Evolutionary conservation across 2,888 invertebrate species (phyloP).

Genomic region (Didymodactylos carnosus): DNA sequence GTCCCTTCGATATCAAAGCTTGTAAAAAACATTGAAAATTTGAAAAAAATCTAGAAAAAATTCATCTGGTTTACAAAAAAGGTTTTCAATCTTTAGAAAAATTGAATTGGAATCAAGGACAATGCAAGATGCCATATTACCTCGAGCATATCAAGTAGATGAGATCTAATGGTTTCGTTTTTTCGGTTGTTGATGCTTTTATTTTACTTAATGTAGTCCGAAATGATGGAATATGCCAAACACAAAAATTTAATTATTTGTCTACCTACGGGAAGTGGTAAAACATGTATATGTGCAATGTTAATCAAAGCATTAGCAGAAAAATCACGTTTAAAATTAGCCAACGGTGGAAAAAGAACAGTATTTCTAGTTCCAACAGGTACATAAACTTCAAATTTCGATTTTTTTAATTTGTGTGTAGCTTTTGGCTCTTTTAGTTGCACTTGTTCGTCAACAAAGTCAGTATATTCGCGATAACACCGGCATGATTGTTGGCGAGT

Average conservation of each 20-base stretch:
- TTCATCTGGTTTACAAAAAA: too few relatives aligned
- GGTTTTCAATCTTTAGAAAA: too few relatives aligned
- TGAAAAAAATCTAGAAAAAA: too few relatives aligned
- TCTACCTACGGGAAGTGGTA: conserved; percentile 76
- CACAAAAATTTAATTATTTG: conserved; percentile 66
- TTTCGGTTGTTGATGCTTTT: not conserved
- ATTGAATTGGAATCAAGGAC: too few relatives aligned
- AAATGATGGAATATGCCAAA: conserved; percentile 52
- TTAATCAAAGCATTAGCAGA: conserved; percentile 44
- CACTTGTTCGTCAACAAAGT: conserved; percentile 59
- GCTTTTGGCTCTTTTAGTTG: conserved; percentile 34
- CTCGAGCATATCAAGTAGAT: not conserved
- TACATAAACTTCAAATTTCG: not conserved
- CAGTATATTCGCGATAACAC: too few relatives aligned
- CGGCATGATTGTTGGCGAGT: too few relatives aligned
- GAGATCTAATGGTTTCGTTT: not conserved
- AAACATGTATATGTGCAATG: conserved; percentile 73
- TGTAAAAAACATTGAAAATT: too few relatives aligned
- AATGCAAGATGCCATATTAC: too few relatives aligned
- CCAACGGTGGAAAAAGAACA: conserved; percentile 12
- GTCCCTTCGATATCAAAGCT: too few relatives aligned
- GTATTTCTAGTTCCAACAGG: conserved; percentile 12
- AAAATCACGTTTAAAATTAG: not conserved
- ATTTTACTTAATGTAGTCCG: conserved; percentile 41
- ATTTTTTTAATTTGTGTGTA: too few relatives aligned